phyloP scores from a whole-genome alignment of 2,797 vertebrate genomes.

The Basileuterus tristriatus region DNA sequence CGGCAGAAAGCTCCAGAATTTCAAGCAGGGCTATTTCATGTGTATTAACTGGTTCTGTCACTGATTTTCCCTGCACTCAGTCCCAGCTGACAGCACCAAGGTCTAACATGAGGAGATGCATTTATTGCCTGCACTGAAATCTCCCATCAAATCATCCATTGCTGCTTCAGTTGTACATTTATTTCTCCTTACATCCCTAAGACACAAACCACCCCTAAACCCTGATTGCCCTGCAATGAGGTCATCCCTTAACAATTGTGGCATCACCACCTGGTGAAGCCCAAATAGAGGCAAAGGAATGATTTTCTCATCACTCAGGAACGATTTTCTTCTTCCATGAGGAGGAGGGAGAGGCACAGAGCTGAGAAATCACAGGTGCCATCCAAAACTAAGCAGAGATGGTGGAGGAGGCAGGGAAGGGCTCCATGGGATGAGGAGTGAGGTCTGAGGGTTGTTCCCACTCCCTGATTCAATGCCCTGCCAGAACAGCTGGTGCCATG shows the following conservation, averaged over 20 bases:
- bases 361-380: not conserved
- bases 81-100: not conserved
- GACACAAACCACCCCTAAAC: not conserved
- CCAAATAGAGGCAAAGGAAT: not conserved
- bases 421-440: not conserved
- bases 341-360: not conserved
- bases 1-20: slow-evolving; percentile 11
- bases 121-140: not conserved
- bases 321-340: fast-evolving
- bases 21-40: not conserved
- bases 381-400: not conserved
- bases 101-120: not conserved
- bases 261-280: not conserved
- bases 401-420: not conserved
- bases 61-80: not conserved
- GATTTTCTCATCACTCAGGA: not conserved
- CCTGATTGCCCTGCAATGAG: not conserved
- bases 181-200: not conserved
- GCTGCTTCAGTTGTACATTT: not conserved
- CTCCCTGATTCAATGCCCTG: not conserved
- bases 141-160: not conserved
- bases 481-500: not conserved
- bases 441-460: not conserved
- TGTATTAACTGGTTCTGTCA: not conserved
- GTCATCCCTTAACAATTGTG: not conserved